phyloP scores from a whole-genome alignment of 2,113 vertebrate species.

The Seriola quinqueradiata region DNA sequence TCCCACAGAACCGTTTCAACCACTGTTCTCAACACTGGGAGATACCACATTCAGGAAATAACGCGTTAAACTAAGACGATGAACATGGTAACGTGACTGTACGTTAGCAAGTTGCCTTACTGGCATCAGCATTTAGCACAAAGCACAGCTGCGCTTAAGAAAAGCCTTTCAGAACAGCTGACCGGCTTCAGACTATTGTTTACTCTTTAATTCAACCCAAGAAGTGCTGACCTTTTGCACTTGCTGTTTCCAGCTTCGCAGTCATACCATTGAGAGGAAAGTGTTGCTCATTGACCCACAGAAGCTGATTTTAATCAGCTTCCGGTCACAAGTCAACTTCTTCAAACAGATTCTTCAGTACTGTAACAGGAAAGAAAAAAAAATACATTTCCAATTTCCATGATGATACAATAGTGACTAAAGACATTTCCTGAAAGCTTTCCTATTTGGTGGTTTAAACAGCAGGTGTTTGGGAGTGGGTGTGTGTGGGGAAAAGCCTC shows the following conservation, averaged over 20 bases:
- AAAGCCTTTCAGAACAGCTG: neutral
- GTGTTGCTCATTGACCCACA: neutral
- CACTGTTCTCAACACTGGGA: too few relatives aligned
- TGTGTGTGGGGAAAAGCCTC: neutral
- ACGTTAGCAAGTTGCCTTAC: too few relatives aligned
- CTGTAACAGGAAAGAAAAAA: neutral
- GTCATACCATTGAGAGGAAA: neutral
- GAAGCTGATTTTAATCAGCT: neutral
- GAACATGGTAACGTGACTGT: neutral
- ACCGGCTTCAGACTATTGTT: neutral
- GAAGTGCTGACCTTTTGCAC: neutral
- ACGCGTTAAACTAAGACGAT: neutral
- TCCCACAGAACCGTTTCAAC: too few relatives aligned
- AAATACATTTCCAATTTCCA: neutral
- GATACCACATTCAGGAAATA: too few relatives aligned
- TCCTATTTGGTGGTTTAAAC: neutral
- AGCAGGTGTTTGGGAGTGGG: neutral
- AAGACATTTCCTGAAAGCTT: neutral
- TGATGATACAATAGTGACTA: neutral
- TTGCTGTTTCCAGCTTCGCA: neutral
- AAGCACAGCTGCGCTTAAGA: too few relatives aligned
- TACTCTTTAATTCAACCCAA: neutral
- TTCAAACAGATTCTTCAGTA: neutral
- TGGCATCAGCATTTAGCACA: too few relatives aligned
- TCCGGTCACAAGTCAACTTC: neutral